Evolutionary conservation across 2,113 vertebrate species (phyloP).

Genomic region (Thymallus thymallus): DNA sequence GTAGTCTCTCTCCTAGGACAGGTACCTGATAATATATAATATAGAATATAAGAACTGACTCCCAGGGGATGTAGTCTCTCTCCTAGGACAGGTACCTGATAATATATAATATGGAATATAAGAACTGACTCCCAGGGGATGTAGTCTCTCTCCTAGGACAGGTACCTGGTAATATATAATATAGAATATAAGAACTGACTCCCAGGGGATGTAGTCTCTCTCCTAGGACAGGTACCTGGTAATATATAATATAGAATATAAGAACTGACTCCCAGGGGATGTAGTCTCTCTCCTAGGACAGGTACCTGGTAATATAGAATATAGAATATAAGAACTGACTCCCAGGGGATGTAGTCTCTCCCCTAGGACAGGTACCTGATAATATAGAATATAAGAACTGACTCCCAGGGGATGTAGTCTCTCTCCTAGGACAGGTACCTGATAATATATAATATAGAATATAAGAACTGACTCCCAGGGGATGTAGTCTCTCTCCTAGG

Average conservation of each 20-base stretch:
- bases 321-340: conserved; percentile 65
- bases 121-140: conserved; percentile 88
- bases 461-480: conserved; percentile 83
- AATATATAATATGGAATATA: too few species aligned
- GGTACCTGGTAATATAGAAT: conserved; percentile 66
- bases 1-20: conserved; percentile 73
- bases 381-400: conserved; percentile 36
- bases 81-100: conserved; percentile 77
- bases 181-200: conserved; percentile 65
- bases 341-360: conserved; percentile 84
- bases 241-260: too few species aligned
- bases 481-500: conserved; percentile 74
- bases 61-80: conserved; percentile 84
- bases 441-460: conserved; percentile 31
- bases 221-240: conserved; percentile 77
- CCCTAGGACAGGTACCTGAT: conserved; percentile 77
- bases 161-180: conserved; percentile 66
- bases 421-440: conserved; percentile 74
- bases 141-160: conserved; percentile 73
- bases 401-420: conserved; percentile 87
- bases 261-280: conserved; percentile 88
- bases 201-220: conserved; percentile 84
- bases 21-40: conserved; percentile 66
- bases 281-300: conserved; percentile 73
- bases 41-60: conserved; percentile 65